phyloP scores from a whole-genome alignment of 30 jellyfish, hydroid and myxozoan genomes.

The Pelagia noctiluca region DNA sequence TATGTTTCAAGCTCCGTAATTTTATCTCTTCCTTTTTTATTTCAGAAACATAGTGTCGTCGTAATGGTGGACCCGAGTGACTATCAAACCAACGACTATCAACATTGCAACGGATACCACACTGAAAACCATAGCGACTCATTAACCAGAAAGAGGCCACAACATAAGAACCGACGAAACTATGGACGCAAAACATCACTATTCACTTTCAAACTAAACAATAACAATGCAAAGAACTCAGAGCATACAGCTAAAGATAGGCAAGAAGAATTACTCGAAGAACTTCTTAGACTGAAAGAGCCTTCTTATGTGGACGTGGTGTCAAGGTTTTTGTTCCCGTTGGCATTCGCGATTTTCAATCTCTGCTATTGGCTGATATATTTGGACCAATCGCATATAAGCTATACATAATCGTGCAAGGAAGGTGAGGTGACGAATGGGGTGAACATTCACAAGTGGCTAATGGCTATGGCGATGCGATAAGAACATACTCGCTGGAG shows the following conservation, averaged over 20 bases:
- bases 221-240: slow-evolving; percentile 10
- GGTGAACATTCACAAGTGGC: not conserved
- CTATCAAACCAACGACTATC: slow-evolving; percentile 22
- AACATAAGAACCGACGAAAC: too few relatives aligned
- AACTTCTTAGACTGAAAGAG: slow-evolving; percentile 58
- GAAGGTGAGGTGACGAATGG: not conserved
- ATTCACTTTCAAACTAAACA: slow-evolving; percentile 27
- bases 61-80: slow-evolving; percentile 42
- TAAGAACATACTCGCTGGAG: slow-evolving; percentile 9
- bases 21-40: too few relatives aligned
- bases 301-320: slow-evolving; percentile 64
- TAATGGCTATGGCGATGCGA: not conserved
- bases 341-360: slow-evolving; percentile 47
- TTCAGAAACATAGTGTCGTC: slow-evolving; percentile 70
- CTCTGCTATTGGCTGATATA: slow-evolving; percentile 67
- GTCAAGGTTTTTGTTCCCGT: slow-evolving; percentile 59
- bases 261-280: slow-evolving; percentile 68
- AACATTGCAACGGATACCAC: slow-evolving; percentile 52
- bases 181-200: slow-evolving; percentile 18
- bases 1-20: too few relatives aligned
- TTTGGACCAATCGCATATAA: slow-evolving; percentile 44
- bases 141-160: slow-evolving; percentile 31
- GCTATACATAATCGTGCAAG: not conserved
- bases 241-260: slow-evolving; percentile 47
- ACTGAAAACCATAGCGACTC: slow-evolving; percentile 1